phyloP scores from a whole-genome alignment of 1,140 invertebrate species.

The Polypedilum vanderplanki region DNA sequence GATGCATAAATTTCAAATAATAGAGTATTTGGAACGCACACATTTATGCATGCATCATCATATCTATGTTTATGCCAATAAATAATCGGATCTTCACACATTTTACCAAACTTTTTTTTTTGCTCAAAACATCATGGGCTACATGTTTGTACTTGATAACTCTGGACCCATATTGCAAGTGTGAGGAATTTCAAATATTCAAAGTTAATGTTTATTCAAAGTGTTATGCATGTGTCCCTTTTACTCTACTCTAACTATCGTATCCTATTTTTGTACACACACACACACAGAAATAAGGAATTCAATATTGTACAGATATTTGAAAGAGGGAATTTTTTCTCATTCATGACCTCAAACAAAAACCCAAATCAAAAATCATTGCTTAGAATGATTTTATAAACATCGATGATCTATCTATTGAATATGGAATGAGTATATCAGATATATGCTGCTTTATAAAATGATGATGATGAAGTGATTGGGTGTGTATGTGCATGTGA shows the following conservation, averaged over 20 bases:
- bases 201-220: conserved; percentile 15
- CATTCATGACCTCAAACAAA: not conserved
- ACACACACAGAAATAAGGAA: not conserved
- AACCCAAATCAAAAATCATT: conserved; percentile 19
- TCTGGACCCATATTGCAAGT: not conserved
- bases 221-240: conserved; percentile 11
- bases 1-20: too few species aligned
- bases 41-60: too few species aligned
- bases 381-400: conserved; percentile 13
- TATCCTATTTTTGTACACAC: not conserved
- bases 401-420: conserved; percentile 17
- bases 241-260: not conserved
- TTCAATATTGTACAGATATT: too few species aligned
- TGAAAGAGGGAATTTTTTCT: too few species aligned
- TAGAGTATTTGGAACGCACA: too few species aligned
- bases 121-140: not conserved
- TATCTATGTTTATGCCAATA: not conserved
- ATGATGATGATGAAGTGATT: not conserved
- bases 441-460: not conserved
- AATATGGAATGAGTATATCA: not conserved
- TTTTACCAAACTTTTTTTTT: conserved; percentile 8
- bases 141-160: not conserved
- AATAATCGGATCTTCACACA: not conserved
- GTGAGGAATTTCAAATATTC: conserved; percentile 18
- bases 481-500: not conserved